A percentile compares a stretch with the other conserved stretches of the same genome.
phyloP scores from a whole-genome alignment of 2,888 invertebrate species.

The Standfussiana lucernea region DNA sequence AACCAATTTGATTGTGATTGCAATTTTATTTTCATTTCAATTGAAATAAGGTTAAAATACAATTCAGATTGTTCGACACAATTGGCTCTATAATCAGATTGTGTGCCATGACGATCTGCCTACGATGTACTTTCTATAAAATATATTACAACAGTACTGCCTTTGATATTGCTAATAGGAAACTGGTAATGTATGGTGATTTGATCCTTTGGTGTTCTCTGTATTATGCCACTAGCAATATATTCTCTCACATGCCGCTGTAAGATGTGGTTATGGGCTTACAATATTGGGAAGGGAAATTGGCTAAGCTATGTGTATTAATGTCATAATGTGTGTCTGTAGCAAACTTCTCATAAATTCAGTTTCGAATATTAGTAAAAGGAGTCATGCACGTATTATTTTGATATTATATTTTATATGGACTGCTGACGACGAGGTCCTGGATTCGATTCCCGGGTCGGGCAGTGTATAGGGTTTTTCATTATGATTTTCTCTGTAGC shows the following conservation, averaged over 20 bases:
- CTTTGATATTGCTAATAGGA: slow-evolving; percentile 35
- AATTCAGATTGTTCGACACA: not conserved
- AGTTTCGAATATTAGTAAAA: not conserved
- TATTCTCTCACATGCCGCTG: slow-evolving; percentile 1
- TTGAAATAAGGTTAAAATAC: not conserved
- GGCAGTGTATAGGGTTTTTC: too few species aligned
- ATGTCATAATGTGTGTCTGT: not conserved
- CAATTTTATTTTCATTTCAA: not conserved
- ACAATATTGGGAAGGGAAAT: slow-evolving; percentile 31
- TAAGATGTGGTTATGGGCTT: slow-evolving; percentile 15
- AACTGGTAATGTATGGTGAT: slow-evolving; percentile 41
- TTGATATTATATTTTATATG: not conserved
- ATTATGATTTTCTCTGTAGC: too few species aligned
- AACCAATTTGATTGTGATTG: not conserved
- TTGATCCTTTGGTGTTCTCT: slow-evolving; percentile 40
- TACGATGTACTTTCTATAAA: not conserved
- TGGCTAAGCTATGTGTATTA: not conserved
- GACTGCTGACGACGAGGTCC: too few species aligned
- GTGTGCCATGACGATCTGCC: too few species aligned
- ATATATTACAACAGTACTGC: not conserved
- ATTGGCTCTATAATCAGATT: not conserved
- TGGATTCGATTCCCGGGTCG: too few species aligned
- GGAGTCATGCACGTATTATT: not conserved
- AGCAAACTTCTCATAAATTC: not conserved
- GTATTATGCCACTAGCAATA: slow-evolving; percentile 24